Base-by-base conservation (phyloP, 2,888 invertebrate species). In the Eubasilissa splendida region DNA sequence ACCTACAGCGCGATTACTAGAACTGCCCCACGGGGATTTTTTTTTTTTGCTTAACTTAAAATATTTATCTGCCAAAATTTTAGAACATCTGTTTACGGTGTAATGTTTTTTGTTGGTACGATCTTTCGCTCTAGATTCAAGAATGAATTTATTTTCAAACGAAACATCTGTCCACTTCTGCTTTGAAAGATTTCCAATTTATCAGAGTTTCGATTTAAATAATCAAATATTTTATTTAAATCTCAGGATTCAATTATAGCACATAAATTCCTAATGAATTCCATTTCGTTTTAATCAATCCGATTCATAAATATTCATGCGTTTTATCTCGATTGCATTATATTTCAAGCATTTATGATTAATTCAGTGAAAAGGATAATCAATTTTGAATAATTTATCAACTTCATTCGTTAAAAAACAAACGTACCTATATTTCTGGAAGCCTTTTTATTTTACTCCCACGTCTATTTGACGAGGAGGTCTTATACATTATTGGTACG, bases 191-290 rank as follows among this genome's bases (percentile, higher is more conserved):
- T 22, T 76, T 65, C 76, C 76, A 76, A 76, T 76, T 76, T 65
- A 76, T 76, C 76, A 76, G 56, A 76, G 66, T 8, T 53, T 22
- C 68, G 52, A 77, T 82, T 82, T 81, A 75, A 81, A 82, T 82
- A 82, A 82, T 82, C 73, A 70, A 79, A 79, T 79, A 82, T 79
- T 73, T 76, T 76, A 76, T 82, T 81, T 78, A 66, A 78, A 75
- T 52, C 60, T 68, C 54, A n/a, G 54, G 53, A 65, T 65, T 66
- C 42, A 66, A 58, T 77, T 50, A 77, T 70, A 12, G 59, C 52
- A 59, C 14, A 68, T 70, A 77, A 77, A 77, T 77, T 70, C 31
- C 50, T 68, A 77, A 68, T 80, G 66, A 76, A 76, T 70, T 68
- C 76, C 59, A 14, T 63, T 78, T 76, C 53, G 65, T 65, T 78